Conservation (phyloP, 2,113 vertebrate genomes). For the Clupea harengus region DNA sequence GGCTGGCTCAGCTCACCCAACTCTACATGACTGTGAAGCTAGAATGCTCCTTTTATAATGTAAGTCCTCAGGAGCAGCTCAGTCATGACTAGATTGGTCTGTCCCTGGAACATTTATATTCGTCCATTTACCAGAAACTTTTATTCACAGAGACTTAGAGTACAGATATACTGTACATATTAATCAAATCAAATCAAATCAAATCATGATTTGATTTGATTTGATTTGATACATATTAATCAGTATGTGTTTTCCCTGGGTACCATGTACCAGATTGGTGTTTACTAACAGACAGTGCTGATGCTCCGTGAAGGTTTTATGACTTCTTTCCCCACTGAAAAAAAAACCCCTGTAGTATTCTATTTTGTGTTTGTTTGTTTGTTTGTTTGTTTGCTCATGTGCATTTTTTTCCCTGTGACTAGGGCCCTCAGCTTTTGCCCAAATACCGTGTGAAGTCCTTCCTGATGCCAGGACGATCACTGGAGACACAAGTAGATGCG, state of each 20-base stretch:
- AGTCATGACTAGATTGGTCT: too few species aligned
- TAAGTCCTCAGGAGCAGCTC: slow-evolving; percentile 45
- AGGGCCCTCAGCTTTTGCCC: slow-evolving; percentile 77
- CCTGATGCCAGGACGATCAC: slow-evolving; percentile 56
- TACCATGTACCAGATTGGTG: not conserved
- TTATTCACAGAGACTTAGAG: too few species aligned
- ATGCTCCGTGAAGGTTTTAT: too few species aligned
- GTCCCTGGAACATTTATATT: too few species aligned
- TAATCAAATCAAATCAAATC: too few species aligned
- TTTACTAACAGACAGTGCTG: too few species aligned
- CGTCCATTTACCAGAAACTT: too few species aligned
- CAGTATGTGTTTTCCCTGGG: not conserved
- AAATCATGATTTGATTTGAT: too few species aligned
- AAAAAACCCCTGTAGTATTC: too few species aligned
- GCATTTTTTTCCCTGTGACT: slow-evolving; percentile 32
- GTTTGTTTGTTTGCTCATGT: not conserved
- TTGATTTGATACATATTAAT: not conserved
- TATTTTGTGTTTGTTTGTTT: too few species aligned
- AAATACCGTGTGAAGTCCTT: slow-evolving; percentile 80
- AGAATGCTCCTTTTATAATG: slow-evolving; percentile 88
- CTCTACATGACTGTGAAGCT: slow-evolving; percentile 82
- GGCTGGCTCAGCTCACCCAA: slow-evolving; percentile 80
- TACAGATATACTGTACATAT: too few species aligned
- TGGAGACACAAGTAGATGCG: slow-evolving; percentile 75
- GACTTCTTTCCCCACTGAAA: too few species aligned